Evolutionary conservation across 2,113 vertebrate genomes (phyloP).

Genomic region (Leptosomus discolor): DNA sequence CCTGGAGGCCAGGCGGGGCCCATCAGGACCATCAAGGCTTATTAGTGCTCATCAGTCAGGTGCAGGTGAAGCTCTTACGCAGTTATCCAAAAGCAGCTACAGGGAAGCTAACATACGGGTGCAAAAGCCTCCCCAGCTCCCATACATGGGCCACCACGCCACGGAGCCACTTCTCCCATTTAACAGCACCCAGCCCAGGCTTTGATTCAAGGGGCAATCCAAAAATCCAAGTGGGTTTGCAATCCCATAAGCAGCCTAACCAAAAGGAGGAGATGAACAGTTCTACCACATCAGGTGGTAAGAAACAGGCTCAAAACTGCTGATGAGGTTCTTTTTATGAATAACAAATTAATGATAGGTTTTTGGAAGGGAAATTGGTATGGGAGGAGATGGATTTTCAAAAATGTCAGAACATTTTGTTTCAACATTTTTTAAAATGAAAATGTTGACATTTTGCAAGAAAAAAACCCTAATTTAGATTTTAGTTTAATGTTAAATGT

Average conservation of each 20-base stretch:
- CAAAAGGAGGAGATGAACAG: neutral
- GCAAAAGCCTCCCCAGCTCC: neutral
- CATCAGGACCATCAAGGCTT: neutral
- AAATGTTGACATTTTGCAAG: conserved; percentile 46
- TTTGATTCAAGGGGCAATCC: neutral
- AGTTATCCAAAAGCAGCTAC: accelerated
- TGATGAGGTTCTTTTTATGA: neutral
- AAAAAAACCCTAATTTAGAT: neutral
- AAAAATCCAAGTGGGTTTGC: neutral
- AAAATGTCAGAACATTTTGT: conserved; percentile 55
- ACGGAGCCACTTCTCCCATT: neutral
- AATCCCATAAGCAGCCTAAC: neutral
- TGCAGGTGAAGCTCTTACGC: neutral
- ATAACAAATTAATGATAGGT: neutral
- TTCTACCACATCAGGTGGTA: neutral
- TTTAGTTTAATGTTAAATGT: neutral
- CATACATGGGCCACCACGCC: neutral
- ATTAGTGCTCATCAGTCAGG: neutral
- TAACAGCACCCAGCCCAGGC: neutral
- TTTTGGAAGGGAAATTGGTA: conserved; percentile 18
- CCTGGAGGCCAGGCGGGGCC: neutral
- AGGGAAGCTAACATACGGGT: neutral
- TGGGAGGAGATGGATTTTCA: conserved; percentile 14
- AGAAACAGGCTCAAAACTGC: neutral
- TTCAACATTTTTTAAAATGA: conserved; percentile 43